These are phyloP conservation scores for Dipodomys stephensi DNA, from an alignment of 2,113 vertebrate genomes.

Conservation along the genomic window DNA sequence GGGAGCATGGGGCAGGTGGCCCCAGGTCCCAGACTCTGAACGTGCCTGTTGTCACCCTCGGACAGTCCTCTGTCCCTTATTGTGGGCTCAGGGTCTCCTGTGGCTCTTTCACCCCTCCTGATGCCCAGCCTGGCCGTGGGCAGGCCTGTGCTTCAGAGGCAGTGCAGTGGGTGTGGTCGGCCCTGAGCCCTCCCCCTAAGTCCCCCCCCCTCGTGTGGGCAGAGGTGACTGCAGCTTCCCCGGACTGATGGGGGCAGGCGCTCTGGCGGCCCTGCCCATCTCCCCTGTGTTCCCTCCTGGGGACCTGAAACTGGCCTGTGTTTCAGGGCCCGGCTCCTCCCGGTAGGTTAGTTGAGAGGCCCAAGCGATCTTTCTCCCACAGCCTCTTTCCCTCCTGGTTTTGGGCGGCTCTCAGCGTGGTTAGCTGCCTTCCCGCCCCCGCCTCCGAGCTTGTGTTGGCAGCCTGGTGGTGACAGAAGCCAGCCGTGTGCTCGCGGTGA, in stretches of 20 bases:
- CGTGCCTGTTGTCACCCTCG: slow-evolving; percentile 21
- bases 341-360: neutral
- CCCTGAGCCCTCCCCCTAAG: no score
- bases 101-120: neutral
- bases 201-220: neutral
- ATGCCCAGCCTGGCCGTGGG: no score
- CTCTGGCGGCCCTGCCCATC: neutral
- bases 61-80: neutral
- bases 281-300: slow-evolving; percentile 7
- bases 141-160: neutral
- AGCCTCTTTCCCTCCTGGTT: neutral
- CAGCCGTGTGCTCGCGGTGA: neutral
- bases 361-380: neutral
- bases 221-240: neutral
- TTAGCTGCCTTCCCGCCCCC: no score
- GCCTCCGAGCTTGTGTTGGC: neutral
- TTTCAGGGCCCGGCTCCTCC: slow-evolving; percentile 14
- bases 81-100: neutral
- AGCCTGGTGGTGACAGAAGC: neutral
- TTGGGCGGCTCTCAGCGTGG: neutral
- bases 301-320: neutral
- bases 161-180: no score
- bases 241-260: neutral
- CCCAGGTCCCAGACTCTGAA: neutral
- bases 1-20: neutral